Base-by-base conservation (phyloP, 2,888 invertebrate genomes). In the Sinhomidia bicolor region DNA sequence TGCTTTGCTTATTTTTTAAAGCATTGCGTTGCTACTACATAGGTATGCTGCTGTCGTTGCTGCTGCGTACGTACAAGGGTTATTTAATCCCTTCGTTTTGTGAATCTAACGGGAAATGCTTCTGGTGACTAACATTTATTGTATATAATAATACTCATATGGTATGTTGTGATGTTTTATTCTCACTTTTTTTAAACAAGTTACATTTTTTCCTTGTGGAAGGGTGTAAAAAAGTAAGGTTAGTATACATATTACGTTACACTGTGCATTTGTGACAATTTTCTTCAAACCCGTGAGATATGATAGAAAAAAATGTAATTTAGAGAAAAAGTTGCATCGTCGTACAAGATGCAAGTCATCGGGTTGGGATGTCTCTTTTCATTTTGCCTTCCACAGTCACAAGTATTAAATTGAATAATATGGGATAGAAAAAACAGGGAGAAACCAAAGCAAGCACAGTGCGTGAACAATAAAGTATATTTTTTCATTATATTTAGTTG, bases 21-120 rank as follows among this genome's bases (percentile, higher is more conserved):
- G 3, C 2, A 41, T 44, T 10, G 20, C 17, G 6, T 51, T 60
- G 14, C 6, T 44, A 26, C 51, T 41, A 36, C 10, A 57, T 57
- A 54, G n/a, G 26, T 29, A 51, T 14, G 17, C 20, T n/a, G n/a
- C n/a, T n/a, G n/a, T n/a, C n/a, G n/a, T n/a, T n/a, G n/a, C n/a
- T n/a, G n/a, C n/a, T n/a, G n/a, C 2, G 0, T 14, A 9, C 44
- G 14, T 86, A 68, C 74, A 74, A 86, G 86, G 86, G 86, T 86
- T 86, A 86, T 81, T 71, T 86, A 86, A 86, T 86, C 86, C 86
- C 74, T 84, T 84, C 83, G 17, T 68, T 84, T 84, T 74, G 17
- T 68, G 29, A 9, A 29, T 74, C 47, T 26, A 71, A 71, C 44
- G 71, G 44, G 71, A 74, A 74, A 74, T 51, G 26, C 17, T 44